phyloP scores from a whole-genome alignment of 2,113 vertebrate genomes.

The Ptilonorhynchus violaceus region DNA sequence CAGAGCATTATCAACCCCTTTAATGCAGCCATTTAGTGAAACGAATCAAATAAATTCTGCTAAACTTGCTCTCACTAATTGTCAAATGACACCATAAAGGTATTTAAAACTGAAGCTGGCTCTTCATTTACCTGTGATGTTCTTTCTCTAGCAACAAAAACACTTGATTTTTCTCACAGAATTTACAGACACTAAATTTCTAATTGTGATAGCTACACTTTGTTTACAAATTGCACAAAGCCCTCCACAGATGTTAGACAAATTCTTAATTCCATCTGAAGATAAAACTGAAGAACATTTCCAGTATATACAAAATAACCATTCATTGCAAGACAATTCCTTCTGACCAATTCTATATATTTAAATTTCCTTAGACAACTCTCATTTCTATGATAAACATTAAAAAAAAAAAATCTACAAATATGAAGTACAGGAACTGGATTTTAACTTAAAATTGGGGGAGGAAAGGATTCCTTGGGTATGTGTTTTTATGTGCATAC shows the following conservation, averaged over 20 bases:
- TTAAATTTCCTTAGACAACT: background rate
- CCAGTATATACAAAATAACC: background rate
- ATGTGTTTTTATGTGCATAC: background rate
- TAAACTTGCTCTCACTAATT: background rate
- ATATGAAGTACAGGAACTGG: background rate
- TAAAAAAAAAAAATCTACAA: background rate
- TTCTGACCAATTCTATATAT: background rate
- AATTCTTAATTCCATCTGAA: background rate
- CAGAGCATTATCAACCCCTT: background rate
- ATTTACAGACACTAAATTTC: background rate
- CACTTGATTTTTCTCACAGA: background rate
- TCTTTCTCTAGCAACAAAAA: background rate
- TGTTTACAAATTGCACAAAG: background rate
- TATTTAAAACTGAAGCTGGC: background rate
- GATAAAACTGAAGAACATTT: background rate
- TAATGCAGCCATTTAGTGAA: background rate
- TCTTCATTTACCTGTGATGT: background rate
- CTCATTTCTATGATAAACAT: background rate
- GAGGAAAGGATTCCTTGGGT: background rate
- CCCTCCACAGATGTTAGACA: background rate
- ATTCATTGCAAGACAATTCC: background rate
- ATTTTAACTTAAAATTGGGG: background rate
- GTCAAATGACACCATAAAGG: background rate
- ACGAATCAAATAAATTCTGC: background rate
- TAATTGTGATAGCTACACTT: background rate